A percentile compares a stretch with the other conserved stretches of the same genome.
Conservation (phyloP, 2,113 vertebrate species). For the Machaerirhynchus nigripectus region DNA sequence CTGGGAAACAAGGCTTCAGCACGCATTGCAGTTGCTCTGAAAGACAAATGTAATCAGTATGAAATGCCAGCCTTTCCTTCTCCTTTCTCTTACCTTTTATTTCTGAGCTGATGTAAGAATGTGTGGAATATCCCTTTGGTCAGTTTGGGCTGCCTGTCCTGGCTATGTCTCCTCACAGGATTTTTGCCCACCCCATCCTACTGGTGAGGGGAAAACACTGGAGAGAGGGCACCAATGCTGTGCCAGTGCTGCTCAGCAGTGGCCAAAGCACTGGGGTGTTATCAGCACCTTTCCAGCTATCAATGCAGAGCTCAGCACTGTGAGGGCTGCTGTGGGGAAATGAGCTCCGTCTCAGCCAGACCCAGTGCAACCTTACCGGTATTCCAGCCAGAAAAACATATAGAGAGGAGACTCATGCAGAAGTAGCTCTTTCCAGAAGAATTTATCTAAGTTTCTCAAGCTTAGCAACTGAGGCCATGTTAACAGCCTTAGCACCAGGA, state of each 20-base stretch:
- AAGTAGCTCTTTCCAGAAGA: background rate
- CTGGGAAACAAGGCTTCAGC: background rate
- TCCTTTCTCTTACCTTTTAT: background rate
- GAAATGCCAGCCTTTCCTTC: rapidly evolving
- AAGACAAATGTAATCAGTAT: background rate
- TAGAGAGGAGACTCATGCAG: background rate
- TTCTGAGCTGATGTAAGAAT: rapidly evolving
- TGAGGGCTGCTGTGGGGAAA: background rate
- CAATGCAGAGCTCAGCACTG: background rate
- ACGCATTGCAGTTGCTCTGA: background rate
- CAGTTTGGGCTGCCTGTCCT: background rate
- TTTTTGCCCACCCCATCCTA: background rate
- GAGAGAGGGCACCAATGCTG: background rate
- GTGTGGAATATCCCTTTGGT: background rate
- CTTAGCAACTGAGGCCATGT: background rate
- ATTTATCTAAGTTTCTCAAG: background rate
- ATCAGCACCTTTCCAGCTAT: background rate
- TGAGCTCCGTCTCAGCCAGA: no score
- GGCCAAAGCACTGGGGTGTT: background rate
- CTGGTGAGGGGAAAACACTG: background rate
- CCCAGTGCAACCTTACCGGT: background rate
- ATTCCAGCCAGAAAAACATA: background rate
- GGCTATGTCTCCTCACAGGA: background rate
- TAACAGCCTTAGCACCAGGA: background rate
- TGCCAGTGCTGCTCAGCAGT: background rate